Conservation (phyloP, 2,797 vertebrate genomes). For the Enteromius radiatus region DNA sequence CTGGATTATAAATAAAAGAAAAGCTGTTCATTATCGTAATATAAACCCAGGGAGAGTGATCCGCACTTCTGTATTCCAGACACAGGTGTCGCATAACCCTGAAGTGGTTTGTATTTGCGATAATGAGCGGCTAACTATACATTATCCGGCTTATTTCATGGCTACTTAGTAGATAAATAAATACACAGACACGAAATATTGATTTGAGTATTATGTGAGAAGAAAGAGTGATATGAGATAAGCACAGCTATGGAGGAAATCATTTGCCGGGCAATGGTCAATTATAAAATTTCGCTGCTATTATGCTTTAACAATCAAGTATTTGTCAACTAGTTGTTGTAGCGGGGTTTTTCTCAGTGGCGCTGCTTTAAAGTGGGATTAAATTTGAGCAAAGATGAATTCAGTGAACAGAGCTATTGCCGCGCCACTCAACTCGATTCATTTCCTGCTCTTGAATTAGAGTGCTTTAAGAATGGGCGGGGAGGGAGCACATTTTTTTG, state of each 20-base stretch:
- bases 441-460: conserved; percentile 27
- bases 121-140: conserved; percentile 7
- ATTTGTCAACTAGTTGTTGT: neutral
- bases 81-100: neutral
- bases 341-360: neutral
- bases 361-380: conserved; percentile 2
- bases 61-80: neutral
- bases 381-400: conserved; percentile 20
- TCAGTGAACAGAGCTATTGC: neutral
- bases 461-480: conserved; percentile 5
- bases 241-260: neutral
- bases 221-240: neutral
- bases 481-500: conserved; percentile 4
- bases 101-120: neutral
- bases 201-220: neutral
- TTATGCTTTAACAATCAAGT: neutral
- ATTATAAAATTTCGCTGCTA: neutral
- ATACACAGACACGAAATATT: conserved; percentile 6
- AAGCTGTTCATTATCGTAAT: neutral
- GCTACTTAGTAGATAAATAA: conserved; percentile 1
- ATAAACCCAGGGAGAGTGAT: neutral
- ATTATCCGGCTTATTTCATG: neutral
- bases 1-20: neutral
- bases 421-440: conserved; percentile 7
- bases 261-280: neutral